These are phyloP conservation scores for Sinosuthora webbiana DNA, from an alignment of 2,113 vertebrate genomes.

Conservation along the genomic window DNA sequence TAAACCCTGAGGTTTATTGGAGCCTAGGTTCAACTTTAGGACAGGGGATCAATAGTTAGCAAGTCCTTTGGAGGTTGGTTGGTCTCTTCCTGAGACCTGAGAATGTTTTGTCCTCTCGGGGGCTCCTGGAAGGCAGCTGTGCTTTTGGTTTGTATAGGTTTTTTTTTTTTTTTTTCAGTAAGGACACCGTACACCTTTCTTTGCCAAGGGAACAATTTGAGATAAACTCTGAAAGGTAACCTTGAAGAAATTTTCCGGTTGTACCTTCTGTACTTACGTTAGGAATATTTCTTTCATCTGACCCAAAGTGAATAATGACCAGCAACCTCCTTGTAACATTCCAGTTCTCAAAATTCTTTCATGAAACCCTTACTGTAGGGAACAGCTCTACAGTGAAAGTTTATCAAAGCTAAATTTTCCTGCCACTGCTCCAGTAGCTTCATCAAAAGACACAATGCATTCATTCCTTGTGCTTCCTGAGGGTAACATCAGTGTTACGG, in stretches of 20 bases:
- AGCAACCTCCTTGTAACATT: background rate
- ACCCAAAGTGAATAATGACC: background rate
- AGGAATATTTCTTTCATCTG: background rate
- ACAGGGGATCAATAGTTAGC: background rate
- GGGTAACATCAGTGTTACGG: accelerated
- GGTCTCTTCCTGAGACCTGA: background rate
- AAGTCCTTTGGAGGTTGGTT: background rate
- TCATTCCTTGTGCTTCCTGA: background rate
- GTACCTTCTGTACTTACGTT: background rate
- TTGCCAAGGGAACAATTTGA: background rate
- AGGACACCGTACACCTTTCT: background rate
- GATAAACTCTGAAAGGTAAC: background rate
- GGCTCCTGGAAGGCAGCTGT: background rate
- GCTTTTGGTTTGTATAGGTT: background rate
- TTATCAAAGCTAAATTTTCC: background rate
- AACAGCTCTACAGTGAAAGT: background rate
- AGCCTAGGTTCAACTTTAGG: background rate
- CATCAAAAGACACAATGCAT: background rate
- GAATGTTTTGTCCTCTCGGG: background rate
- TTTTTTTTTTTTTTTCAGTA: background rate
- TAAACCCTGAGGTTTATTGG: background rate
- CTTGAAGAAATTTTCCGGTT: background rate
- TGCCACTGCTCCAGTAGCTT: background rate
- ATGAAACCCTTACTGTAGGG: background rate
- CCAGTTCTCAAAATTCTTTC: background rate